Evolutionary conservation across 2,888 invertebrate species (phyloP), one percentile per base, ranked within the genome.

Genomic region (Agrypnus murinus): DNA sequence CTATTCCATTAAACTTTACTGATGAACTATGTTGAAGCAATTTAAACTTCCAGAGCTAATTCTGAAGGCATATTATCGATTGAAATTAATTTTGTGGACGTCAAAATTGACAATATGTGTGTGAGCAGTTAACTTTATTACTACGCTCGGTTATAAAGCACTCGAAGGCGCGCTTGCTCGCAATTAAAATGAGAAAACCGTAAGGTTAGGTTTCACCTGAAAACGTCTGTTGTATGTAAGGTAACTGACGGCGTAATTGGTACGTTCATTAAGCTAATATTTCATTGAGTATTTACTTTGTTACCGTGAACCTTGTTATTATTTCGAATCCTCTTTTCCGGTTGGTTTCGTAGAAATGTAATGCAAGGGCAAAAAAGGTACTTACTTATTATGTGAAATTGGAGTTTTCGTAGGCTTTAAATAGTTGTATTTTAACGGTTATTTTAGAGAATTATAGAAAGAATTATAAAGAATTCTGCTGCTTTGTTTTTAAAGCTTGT

Each of bases 261-360:
- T 31, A 32, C 50, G 25, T 50, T 50, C 50, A 50, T 50, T 50
- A 50, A 50, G 50, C 14, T 50, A 50, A 50, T 50, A 50, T 31
- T 50, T 50, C 25, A 25, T n/a, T 25, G n/a, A 9, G 25, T 48
- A 48, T 48, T 25, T 48, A 25, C 48, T 25, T 25, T 45, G 15
- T 45, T 45, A 17, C 8, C 8, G 14, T 25, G 15, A 5, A 17
- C 15, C 15, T 17, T 45, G 15, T 17, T 15, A 45, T 45, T 45
- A 25, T 25, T 25, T 25, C 3, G 25, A 25, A 25, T 25, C 25
- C 25, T 5, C 25, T 25, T 25, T 25, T 25, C 25, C 25, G 5
- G 25, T 25, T 25, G 25, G 25, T 25, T 25, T 25, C 3, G 3
- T 25, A 25, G 25, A 25, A 25, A 25, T 25, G 5, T 25, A 25